A percentile compares a stretch with the other conserved stretches of the same genome.
phyloP scores from a whole-genome alignment of 2,113 vertebrate species.

The Smithornis capensis region DNA sequence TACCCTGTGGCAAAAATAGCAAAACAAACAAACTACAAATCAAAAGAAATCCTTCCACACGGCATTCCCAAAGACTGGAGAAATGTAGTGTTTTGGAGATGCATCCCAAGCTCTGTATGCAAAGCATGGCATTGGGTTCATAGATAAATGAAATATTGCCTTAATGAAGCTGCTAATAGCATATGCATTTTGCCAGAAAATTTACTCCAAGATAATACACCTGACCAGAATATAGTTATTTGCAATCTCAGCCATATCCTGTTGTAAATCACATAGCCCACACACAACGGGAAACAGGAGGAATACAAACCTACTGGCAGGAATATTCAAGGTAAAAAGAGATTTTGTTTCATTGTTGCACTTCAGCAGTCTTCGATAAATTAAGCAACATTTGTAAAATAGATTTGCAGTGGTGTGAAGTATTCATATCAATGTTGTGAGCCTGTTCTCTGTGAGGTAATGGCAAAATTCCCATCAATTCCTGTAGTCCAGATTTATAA shows the following conservation, averaged over 20 bases:
- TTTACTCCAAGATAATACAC: not conserved
- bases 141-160: not conserved
- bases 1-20: not conserved
- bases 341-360: not conserved
- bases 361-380: not conserved
- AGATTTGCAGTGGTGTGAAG: not conserved
- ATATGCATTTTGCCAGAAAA: not conserved
- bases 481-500: not conserved
- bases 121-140: not conserved
- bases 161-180: not conserved
- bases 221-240: not conserved
- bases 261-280: not conserved
- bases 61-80: rapidly evolving
- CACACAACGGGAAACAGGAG: not conserved
- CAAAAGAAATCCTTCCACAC: not conserved
- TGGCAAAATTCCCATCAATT: not conserved
- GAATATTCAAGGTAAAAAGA: not conserved
- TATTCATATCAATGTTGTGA: not conserved
- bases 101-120: not conserved
- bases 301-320: not conserved
- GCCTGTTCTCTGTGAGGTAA: not conserved
- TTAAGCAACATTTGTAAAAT: not conserved
- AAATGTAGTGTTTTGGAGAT: not conserved
- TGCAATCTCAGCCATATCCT: not conserved
- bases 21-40: not conserved